Evolutionary conservation across 2,888 invertebrate species (phyloP), one percentile per base, ranked within the genome.

Genomic region (Thecophora atra): DNA sequence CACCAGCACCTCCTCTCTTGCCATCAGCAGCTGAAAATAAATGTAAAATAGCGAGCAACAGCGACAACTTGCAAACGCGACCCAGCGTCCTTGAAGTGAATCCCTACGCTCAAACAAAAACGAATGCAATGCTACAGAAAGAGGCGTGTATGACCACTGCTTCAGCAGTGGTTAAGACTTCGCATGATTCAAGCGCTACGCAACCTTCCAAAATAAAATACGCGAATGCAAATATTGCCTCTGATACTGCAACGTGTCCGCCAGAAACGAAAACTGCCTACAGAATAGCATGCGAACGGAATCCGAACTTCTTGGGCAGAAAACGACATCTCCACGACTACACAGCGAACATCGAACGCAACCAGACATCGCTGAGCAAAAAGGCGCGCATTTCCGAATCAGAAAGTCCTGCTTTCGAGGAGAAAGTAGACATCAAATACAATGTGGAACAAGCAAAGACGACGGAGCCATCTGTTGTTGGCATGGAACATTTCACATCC

Each of bases 41-140:
- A 47, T 60, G 19, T 30, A 52, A 67, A n/a, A 3, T 28, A 30
- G 15, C 30, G 15, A 58, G 30, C 11, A n/a, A 8, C 56, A 28
- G 8, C 28, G 51, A 17, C 11, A 52, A 28, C 21, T 13, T 19
- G 1, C 84, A 84, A 67, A 47, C 75, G 68, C 79, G 84, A 17
- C 84, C 84, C n/a, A 83, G 83, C 71, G 84, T 83, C 0, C 62
- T 83, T 73, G 83, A 83, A 74, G 80, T 81, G 1, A 84, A 83
- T 77, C 84, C 83, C 0, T 82, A 76, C 72, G 81, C 84, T 37
- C 79, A 69, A 70, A 74, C 21, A 65, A 69, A 52, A n/a, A 51
- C 47, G 74, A 76, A 70, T 71, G 73, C 1, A 13, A 56, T 37
- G 6, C 28, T 2, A 6, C 37, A 68, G n/a, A 68, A 68, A 26